Base-by-base conservation (phyloP, 2,888 invertebrate species). In the Trilocha varians region DNA sequence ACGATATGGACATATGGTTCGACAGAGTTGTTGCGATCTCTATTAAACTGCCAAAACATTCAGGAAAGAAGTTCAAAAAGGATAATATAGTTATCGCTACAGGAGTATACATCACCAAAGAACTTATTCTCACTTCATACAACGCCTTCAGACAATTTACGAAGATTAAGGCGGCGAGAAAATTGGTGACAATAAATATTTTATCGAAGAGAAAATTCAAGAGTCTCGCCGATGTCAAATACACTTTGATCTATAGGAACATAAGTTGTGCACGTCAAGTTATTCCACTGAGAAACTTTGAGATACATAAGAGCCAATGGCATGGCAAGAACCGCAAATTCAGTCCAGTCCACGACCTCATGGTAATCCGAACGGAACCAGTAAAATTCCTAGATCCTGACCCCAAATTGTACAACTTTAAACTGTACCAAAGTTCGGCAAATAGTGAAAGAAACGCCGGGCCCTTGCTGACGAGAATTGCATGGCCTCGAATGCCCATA, bases 271-370 rank as follows among this genome's bases (percentile, higher is more conserved):
- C 33, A 1, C 32, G 39, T n/a, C 39, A 39, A 13, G 39, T 39
- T 13, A 39, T 39, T 16, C 39, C 39, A 33, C 32, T 39, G 39
- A 16, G 34, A 6, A 33, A 39, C 13, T 13, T 0, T 2, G 39
- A 39, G 16, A 13, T 39, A 13, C 16, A 13, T 33, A 9, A 14
- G 1, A 16, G 34, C 5, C 9, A 33, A 13, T 39, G 39, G 39
- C 39, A 39, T 13, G 39, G 39, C 4, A 34, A 16, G 3, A 34
- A 39, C 5, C 34, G 9, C 33, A 11, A 13, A 34, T 17, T 34
- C 33, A 39, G 39, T 34, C 39, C 39, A 5, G 34, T 34, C 13
- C 40, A 39, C 11, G 39, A 39, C 13, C 16, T 39, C 8, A 39
- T 39, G 16, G 17, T 39, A 13, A 16, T 39, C 3, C 17, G 39